Evolutionary conservation across 37 sponge, comb jelly and placozoan species (phyloP).

Genomic region (Diacarnus erythraeanus): DNA sequence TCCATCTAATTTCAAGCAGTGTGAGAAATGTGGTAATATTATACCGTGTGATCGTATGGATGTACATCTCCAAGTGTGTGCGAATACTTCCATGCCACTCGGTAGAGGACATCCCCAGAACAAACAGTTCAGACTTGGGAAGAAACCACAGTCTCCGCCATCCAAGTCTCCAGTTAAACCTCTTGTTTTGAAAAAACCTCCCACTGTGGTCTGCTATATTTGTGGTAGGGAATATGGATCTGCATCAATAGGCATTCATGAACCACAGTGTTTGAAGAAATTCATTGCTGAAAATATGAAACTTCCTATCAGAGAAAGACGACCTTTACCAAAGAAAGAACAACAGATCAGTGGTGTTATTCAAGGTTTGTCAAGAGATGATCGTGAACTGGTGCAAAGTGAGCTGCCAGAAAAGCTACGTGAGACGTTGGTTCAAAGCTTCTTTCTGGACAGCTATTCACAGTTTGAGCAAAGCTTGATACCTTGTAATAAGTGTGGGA

Average conservation of each 20-base stretch:
- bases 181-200: conserved; percentile 11
- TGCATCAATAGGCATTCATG: conserved; percentile 69
- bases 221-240: conserved; percentile 82
- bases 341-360: not conserved
- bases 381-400: not conserved
- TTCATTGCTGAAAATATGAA: conserved; percentile 49
- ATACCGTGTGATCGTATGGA: not conserved
- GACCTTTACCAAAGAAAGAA: conserved; percentile 58
- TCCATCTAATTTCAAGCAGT: not conserved
- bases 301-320: conserved; percentile 43
- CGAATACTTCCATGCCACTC: not conserved
- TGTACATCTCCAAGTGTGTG: not conserved
- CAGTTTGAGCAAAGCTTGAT: conserved; percentile 53
- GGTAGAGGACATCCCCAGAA: not conserved
- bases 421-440: not conserved
- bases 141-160: not conserved
- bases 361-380: not conserved
- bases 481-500: conserved; percentile 67
- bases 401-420: not conserved
- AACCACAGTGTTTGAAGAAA: conserved; percentile 82
- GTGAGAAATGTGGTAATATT: not conserved
- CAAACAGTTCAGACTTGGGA: conserved; percentile 31
- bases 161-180: not conserved
- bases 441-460: conserved; percentile 34
- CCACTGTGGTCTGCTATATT: conserved; percentile 70